Conservation (phyloP, 2,113 vertebrate species). For the Pionites leucogaster region DNA sequence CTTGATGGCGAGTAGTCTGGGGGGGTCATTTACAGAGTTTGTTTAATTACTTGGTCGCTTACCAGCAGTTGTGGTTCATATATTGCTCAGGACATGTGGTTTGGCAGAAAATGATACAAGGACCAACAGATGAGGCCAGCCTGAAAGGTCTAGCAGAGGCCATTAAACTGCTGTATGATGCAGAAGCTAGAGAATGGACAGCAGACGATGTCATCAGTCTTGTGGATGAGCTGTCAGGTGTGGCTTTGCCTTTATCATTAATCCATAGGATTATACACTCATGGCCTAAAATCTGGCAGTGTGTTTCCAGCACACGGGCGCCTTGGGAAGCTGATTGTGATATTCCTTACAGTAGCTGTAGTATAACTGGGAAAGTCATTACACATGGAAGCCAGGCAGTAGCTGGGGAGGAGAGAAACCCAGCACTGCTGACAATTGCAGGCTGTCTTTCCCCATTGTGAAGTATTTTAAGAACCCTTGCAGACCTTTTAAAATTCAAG, state of each 20-base stretch:
- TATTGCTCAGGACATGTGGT: constrained; percentile 77
- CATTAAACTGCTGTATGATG: constrained; percentile 79
- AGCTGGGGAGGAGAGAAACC: neutral
- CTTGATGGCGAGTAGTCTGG: constrained; percentile 74
- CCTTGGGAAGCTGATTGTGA: neutral
- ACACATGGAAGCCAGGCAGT: neutral
- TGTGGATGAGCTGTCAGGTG: constrained; percentile 89
- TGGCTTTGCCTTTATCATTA: neutral
- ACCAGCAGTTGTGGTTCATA: constrained; percentile 32
- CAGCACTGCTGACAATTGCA: neutral
- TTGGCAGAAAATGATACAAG: constrained; percentile 84
- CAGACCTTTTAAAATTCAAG: neutral
- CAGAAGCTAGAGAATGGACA: constrained; percentile 78
- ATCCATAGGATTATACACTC: neutral
- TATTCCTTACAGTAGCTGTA: neutral
- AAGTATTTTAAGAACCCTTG: neutral
- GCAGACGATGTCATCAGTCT: constrained; percentile 82
- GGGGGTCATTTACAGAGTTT: neutral
- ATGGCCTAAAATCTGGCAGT: neutral
- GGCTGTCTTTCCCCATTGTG: neutral
- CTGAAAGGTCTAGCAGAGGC: constrained; percentile 84
- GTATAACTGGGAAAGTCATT: neutral
- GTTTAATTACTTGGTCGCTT: neutral
- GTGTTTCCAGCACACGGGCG: neutral
- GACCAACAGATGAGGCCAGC: constrained; percentile 72